Base-by-base conservation (phyloP, 1,140 invertebrate species). In the Sinella curviseta region DNA sequence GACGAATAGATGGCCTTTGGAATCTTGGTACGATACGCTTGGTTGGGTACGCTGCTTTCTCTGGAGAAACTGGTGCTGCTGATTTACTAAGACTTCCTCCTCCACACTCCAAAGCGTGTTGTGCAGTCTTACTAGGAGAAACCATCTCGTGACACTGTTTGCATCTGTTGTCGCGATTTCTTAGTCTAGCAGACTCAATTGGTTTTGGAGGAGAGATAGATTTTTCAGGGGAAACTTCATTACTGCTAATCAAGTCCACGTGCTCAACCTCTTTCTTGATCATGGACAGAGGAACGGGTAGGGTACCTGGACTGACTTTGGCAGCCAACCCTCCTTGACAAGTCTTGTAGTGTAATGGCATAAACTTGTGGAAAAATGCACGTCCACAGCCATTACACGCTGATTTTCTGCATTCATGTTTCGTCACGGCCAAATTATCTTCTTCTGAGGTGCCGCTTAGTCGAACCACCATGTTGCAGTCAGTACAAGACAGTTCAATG, bases 91-190 rank as follows among this genome's bases (percentile, higher is more conserved):
- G 8, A 8, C 39, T 20, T 8, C 39, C 39, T 8, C 20, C 20
- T 8, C 39, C 39, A 33, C 65, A 70, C 65, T 70, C 3, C 3
- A 70, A 30, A 30, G 26, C 65, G n/a, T 70, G 65, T 24, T 70
- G 26, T 31, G 81, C 76, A 34, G 77, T 67, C 74, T 79, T 82
- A 36, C 78, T 79, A 2, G 78, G 34, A 31, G 81, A 60, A 74
- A 78, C 67, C 17, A 77, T 78, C 67, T 79, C 70, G 1, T 31
- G 30, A 74, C 81, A 82, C 12, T 30, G 70, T 67, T 76, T 74
- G 35, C 81, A 82, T 0, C 78, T 34, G 57, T 79, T 79, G 36
- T 82, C 81, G 0, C 81, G 48, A 33, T 54, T 81, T 26, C 80
- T 24, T 4, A 79, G 35, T 31, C 77, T 78, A 20, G 67, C 39